Conservation (phyloP, 1,140 invertebrate genomes). For the Trichonephila clavata region DNA sequence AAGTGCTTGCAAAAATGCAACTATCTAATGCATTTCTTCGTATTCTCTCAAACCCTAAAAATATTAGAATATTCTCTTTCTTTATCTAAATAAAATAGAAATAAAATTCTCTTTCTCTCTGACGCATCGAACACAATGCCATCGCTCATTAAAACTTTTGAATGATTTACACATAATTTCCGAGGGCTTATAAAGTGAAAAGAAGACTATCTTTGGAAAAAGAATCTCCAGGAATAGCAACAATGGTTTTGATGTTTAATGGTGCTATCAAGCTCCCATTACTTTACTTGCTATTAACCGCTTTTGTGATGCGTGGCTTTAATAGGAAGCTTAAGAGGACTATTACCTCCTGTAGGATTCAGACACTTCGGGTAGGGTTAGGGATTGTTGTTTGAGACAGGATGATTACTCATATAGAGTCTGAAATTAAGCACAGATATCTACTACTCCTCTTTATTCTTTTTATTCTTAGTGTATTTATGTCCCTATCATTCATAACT, state of each 20-base stretch:
- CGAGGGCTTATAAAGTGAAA: background rate
- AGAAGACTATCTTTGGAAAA: background rate
- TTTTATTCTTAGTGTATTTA: background rate
- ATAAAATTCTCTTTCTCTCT: background rate
- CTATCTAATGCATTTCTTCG: background rate
- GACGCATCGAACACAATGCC: background rate
- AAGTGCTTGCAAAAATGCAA: no score
- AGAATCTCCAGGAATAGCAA: background rate
- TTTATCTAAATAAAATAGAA: background rate
- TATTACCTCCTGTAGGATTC: background rate
- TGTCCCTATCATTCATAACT: background rate
- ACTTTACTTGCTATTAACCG: constrained; percentile 26
- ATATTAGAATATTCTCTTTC: background rate
- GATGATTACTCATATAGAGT: background rate
- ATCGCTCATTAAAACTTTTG: constrained; percentile 26
- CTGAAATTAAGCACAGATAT: no score
- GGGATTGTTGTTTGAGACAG: background rate
- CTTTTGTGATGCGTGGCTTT: constrained; percentile 18
- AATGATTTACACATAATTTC: background rate
- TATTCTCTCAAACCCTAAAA: background rate
- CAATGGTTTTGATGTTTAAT: constrained; percentile 5
- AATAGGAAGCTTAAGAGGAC: background rate
- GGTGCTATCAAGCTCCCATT: constrained; percentile 43
- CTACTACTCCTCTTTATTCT: no score
- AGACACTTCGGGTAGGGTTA: background rate